Evolutionary conservation across 2,797 vertebrate genomes (phyloP), one percentile per base, ranked within the genome.

Genomic region (Sebastes kiyomatsui): DNA sequence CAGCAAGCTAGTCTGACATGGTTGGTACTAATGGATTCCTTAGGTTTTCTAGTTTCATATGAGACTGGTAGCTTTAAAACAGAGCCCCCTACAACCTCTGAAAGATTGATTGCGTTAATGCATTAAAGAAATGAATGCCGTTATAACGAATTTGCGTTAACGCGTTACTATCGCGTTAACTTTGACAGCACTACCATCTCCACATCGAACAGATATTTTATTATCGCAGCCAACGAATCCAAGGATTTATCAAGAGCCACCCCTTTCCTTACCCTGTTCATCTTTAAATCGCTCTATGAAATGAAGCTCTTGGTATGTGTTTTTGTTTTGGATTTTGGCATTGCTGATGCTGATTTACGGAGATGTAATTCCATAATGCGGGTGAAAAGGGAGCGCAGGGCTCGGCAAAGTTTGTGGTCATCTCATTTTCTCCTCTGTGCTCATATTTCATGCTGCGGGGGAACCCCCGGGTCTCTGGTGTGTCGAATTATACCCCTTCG

Each of bases 311-410:
- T 59, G 56, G 72, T 74, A 67, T 38, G 38, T 76, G 49, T 78
- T 77, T 80, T 77, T 72, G 32, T 75, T 81, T 77, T 67, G 67
- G 67, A 72, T 71, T 61, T 71, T 75, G 76, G 74, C 72, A 52
- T 64, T 59, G 9, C 65, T 52, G 62, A 32, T 58, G 49, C 58
- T 74, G 75, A 81, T 83, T 77, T 80, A 83, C 59, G 18, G 66
- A 54, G 67, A 82, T 77, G 75, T 79, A 83, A 86, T 79, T 83
- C 71, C 69, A 77, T 84, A 78, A 81, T 73, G 25, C 11, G 35
- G 35, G 52, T 61, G 64, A 77, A 70, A 72, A 58, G 58, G 27
- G 55, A 71, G 70, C 55, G 22, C 23, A n/a, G 58, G 35, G 52
- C 58, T 28, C 66, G 32, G 58, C 52, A 33, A 35, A 18, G 28